Evolutionary conservation across 2,113 vertebrate genomes (phyloP).

Genomic region (Megaceryle maxima): DNA sequence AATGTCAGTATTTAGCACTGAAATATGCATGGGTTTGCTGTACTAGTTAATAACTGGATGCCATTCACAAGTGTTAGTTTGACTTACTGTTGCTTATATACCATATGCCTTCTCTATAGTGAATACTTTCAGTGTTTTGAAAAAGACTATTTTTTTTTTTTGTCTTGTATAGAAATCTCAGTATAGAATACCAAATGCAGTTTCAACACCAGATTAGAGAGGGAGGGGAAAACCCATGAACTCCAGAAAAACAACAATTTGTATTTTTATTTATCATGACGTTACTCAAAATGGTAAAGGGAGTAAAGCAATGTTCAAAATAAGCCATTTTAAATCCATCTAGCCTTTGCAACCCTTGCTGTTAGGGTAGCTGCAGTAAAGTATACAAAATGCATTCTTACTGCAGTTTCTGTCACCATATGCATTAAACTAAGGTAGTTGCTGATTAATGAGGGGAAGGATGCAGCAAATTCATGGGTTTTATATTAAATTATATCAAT

Average conservation of each 20-base stretch:
- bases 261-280: background rate
- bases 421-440: background rate
- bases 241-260: background rate
- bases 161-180: background rate
- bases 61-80: background rate
- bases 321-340: background rate
- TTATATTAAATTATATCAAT: background rate
- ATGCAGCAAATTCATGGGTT: background rate
- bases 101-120: background rate
- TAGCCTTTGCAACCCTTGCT: background rate
- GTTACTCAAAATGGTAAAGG: background rate
- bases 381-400: background rate
- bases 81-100: background rate
- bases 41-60: background rate
- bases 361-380: background rate
- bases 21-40: background rate
- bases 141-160: background rate
- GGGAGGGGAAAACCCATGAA: background rate
- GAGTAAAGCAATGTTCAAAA: background rate
- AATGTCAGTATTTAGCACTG: background rate
- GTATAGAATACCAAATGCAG: background rate
- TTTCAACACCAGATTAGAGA: background rate
- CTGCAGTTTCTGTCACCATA: background rate
- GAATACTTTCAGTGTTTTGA: background rate
- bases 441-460: background rate